Base-by-base conservation (phyloP, 2,888 invertebrate genomes). In the Dorcus hopei region DNA sequence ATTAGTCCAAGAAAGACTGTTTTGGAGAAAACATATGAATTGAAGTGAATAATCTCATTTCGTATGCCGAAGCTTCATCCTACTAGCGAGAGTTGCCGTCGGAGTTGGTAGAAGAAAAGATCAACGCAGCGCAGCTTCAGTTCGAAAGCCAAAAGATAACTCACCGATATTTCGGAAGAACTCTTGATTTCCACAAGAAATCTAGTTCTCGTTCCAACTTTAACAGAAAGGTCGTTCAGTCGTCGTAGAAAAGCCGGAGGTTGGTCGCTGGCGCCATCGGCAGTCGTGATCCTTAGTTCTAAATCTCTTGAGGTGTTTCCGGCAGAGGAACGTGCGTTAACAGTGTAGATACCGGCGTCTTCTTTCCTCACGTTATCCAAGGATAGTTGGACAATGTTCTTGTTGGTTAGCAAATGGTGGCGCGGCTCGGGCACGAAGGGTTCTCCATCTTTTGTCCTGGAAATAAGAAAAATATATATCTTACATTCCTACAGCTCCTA, bases 141-240 rank as follows among this genome's bases (percentile, higher is more conserved):
- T 33, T 3, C 19, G 19, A 3, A 19, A 19, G 19, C 19, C 19
- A 19, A 14, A 42, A 42, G 7, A 42, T 8, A 42, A 49, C 77
- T 74, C 77, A 92, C 94, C 86, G 89, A 89, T 67, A 89, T 85
- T 74, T 90, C 90, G 48, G 88, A 85, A 51, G 88, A 85, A 63
- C 70, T 91, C 73, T 87, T 82, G 64, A 93, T 89, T 80, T 94
- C 93, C 49, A 93, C 91, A 49, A 94, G 83, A 72, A 94, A 88
- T 68, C 93, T 82, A 1, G 92, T 90, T 71, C 93, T 83, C 45
- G 93, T 91, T 72, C 95, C 95, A 72, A 95, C 93, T 81, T 95
- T 93, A 60, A 93, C 93, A 9, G 91, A 88, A 54, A 94, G 85
- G 79, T 95, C 93, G 72, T 88, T 89, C 53, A 95, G 85, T 62